Evolutionary conservation across 2,113 vertebrate species (phyloP).

Genomic region (Xyrauchen texanus): DNA sequence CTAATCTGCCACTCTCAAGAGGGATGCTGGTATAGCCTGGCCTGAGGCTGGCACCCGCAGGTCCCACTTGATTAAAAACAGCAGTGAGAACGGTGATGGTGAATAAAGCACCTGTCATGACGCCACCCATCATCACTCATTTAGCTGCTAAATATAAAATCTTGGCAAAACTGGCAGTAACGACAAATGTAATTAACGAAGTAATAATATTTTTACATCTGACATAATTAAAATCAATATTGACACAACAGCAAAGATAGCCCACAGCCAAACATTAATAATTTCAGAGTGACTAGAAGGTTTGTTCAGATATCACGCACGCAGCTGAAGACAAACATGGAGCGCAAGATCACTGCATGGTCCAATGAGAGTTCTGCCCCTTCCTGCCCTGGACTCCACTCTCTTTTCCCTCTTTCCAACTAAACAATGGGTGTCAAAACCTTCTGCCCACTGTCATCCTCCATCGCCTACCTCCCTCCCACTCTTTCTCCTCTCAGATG

Average conservation of each 20-base stretch:
- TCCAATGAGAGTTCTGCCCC: conserved; percentile 67
- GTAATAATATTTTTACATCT: conserved; percentile 43
- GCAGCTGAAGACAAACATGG: conserved; percentile 40
- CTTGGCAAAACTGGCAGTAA: conserved; percentile 31
- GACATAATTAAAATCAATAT: conserved; percentile 40
- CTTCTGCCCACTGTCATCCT: conserved; percentile 50
- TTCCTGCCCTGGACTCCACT: conserved; percentile 66
- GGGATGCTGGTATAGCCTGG: conserved; percentile 52
- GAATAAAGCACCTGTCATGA: conserved; percentile 32
- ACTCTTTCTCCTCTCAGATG: conserved; percentile 47
- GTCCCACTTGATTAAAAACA: conserved; percentile 60
- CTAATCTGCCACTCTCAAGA: conserved; percentile 57
- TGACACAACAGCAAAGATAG: conserved; percentile 31
- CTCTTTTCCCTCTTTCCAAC: conserved; percentile 55
- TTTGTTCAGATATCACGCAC: conserved; percentile 36
- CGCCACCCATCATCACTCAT: conserved; percentile 44
- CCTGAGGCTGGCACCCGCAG: conserved; percentile 27
- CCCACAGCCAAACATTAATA: conserved; percentile 32
- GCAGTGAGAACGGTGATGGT: conserved; percentile 41
- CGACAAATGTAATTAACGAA: conserved; percentile 28
- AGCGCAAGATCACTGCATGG: conserved; percentile 30
- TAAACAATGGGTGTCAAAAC: conserved; percentile 67
- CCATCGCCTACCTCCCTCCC: conserved; percentile 3
- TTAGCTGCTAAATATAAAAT: conserved; percentile 47
- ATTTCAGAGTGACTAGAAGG: conserved; percentile 30